Base-by-base conservation (phyloP, 2,113 vertebrate species). In the Ammodytes marinus region DNA sequence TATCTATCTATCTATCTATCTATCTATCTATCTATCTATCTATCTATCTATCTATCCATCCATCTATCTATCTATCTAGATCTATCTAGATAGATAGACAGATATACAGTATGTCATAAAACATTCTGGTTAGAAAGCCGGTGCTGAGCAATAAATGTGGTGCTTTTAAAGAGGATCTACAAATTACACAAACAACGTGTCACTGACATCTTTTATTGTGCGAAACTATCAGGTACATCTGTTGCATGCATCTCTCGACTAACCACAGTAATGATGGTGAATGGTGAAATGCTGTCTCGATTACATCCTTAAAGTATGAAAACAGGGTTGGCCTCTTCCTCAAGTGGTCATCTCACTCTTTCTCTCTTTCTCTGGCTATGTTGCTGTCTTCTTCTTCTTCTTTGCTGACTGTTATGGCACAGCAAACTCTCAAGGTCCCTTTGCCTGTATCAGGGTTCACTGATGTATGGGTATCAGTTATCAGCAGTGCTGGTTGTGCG, bases 201-300 rank as follows among this genome's bases (percentile, higher is more conserved):
- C 49, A 77, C 54, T 67, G 72, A 77, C 64, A 57, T 19, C 43
- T 68, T 40, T 69, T 83, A 79, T 80, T 64, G 64, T 77, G 79
- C 85, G 68, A 84, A 76, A 79, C 64, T 47, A 57, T 63, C 53
- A 61, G 70, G 59, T 66, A 14, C 9, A 63, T 63, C 55, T 37
- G 60, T 10, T 27, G 27, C 27, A 27, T 35, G 39, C 45, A 61
- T 40, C 8, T 11, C 37, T 40, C 10, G 6, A n/a, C 12, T 52
- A 42, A 75, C 14, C 35, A 65, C 50, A 54, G 58, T 54, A 47
- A 58, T 35, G 47, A 66, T 47, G 13, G 17, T 17, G 35, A 55
- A 61, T 37, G 43, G 40, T 42, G 49, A 57, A 77, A 65, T 57
- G 11, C 4, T 1, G 1, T 55, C 47, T 80, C 52, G 60, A 82